These are phyloP conservation scores for Rhineura floridana DNA, from an alignment of 2,113 vertebrate species.

Conservation along the genomic window DNA sequence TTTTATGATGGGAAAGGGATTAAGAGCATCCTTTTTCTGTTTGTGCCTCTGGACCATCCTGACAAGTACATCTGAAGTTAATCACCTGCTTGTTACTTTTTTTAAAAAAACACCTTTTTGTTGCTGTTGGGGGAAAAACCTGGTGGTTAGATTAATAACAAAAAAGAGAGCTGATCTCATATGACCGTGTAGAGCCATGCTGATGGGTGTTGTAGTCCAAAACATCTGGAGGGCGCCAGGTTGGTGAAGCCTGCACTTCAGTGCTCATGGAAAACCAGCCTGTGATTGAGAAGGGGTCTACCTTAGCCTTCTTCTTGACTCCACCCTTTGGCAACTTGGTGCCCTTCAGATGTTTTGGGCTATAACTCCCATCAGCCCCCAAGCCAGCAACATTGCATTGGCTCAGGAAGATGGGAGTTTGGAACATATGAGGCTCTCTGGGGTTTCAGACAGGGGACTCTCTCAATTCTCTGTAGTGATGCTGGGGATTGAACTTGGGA, in stretches of 20 bases:
- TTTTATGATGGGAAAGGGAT: slow-evolving; percentile 29
- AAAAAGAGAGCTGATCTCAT: neutral
- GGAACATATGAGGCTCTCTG: too few species aligned
- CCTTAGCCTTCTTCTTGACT: too few species aligned
- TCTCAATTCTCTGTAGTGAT: too few species aligned
- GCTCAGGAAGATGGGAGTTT: neutral
- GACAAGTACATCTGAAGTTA: slow-evolving; percentile 66
- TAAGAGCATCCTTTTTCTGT: slow-evolving; percentile 19
- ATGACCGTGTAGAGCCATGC: neutral
- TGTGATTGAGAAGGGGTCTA: too few species aligned
- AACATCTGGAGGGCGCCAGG: too few species aligned
- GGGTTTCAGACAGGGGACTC: too few species aligned
- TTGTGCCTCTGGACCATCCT: slow-evolving; percentile 20
- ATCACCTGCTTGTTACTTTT: slow-evolving; percentile 46
- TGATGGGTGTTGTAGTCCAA: too few species aligned
- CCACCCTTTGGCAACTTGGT: neutral
- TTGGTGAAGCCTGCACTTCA: too few species aligned
- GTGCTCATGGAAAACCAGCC: too few species aligned
- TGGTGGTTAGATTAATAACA: neutral
- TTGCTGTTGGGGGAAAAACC: too few species aligned
- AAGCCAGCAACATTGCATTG: neutral
- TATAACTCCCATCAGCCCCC: too few species aligned
- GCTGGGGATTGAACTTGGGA: too few species aligned
- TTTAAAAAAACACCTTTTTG: neutral
- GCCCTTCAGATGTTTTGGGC: neutral